Base-by-base conservation (phyloP, 2,113 vertebrate genomes). In the Neogobius melanostomus region DNA sequence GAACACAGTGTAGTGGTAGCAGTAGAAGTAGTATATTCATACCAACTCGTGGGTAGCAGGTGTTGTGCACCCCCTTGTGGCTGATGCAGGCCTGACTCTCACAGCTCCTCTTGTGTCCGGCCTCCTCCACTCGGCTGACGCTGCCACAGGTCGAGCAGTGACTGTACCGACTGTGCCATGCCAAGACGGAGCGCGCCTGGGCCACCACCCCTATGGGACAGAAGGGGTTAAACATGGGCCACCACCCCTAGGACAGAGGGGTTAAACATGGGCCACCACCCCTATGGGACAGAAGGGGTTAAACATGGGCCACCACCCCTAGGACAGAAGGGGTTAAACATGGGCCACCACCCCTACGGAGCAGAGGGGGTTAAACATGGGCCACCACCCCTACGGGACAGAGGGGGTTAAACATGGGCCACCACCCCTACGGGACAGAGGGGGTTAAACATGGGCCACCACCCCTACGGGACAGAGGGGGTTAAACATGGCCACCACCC, bases 21-120 rank as follows among this genome's bases (percentile, higher is more conserved):
- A 51, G 28, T 6, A 52, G 9, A 43, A 43, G 11, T 11, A 15
- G 57, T 60, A 14, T 21, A 16, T 36, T 5, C 94, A 84, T 92
- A 96, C 97, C 97, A 42, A 97, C 94, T 92, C 96, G 93, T 66
- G 97, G 97, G 54, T 98, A 98, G 11, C 95, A 96, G 6, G 96
- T 98, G 78, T 96, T 99, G 80, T 98, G 96, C 68, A 97, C 91
- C 0, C 96, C 96, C 10, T 88, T 87, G 9, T 92, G 94, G 80
- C 96, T 98, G 43, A 87, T 90, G 60, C 97, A 98, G 63, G 72
- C 83, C 16, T 92, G 54, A 78, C 92, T 94, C 60, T 95, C 76
- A 71, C 97, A 99, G n/a, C 81, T 93, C 90, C 95, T 95, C 91
- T 96, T 98, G 82, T 98, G 95, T 14, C 97, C 97, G 0, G 91